Percentiles rank a stretch among this genome's conserved stretches.
Evolutionary conservation across 2,797 vertebrate species (phyloP).

Genomic region (Catharus ustulatus): DNA sequence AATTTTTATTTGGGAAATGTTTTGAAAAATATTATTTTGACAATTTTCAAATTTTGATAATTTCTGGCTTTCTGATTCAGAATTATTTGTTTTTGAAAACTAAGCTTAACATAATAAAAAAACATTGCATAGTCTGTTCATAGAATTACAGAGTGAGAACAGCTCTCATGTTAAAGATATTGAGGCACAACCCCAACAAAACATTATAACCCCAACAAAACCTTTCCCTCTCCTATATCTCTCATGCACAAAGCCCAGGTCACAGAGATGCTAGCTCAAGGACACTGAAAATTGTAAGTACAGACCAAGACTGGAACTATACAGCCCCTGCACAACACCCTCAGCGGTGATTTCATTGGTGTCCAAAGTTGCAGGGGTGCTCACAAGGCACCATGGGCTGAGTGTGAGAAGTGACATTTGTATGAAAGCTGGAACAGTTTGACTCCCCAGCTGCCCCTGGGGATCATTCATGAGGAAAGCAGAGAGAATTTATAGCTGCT

Average conservation of each 20-base stretch:
- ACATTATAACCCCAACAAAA: not conserved
- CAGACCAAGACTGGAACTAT: not conserved
- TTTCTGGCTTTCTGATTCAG: not conserved
- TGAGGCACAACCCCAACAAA: not conserved
- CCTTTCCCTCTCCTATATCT: not conserved
- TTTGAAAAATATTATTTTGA: not conserved
- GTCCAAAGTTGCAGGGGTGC: not conserved
- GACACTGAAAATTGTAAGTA: not conserved
- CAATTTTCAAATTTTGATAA: not conserved
- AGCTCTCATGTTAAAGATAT: not conserved
- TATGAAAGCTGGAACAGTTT: not conserved
- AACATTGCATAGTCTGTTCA: not conserved
- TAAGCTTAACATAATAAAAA: not conserved
- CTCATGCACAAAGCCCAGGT: not conserved
- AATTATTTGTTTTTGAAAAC: not conserved
- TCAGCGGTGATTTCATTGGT: not conserved
- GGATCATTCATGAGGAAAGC: not conserved
- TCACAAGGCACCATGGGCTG: not conserved
- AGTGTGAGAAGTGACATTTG: not conserved
- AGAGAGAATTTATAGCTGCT: not conserved
- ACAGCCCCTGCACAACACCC: not conserved
- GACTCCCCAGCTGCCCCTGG: not conserved
- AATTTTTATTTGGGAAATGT: not conserved
- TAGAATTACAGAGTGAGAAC: not conserved
- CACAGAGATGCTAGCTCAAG: not conserved